Evolutionary conservation across 2,797 vertebrate genomes (phyloP).

Genomic region (Anabas testudineus): DNA sequence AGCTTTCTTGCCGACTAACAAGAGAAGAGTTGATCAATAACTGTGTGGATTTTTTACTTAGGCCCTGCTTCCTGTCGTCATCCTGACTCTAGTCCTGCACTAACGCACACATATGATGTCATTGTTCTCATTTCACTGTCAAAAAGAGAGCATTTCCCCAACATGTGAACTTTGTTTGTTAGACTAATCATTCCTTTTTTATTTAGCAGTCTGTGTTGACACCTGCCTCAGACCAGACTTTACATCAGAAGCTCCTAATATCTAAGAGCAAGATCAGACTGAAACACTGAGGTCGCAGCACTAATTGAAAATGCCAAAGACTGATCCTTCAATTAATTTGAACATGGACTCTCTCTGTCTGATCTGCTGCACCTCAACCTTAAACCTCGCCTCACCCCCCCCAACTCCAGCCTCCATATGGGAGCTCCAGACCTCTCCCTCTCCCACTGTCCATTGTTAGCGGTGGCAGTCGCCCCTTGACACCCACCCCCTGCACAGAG

Average conservation of each 20-base stretch:
- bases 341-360: constrained; percentile 46
- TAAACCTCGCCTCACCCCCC: constrained; percentile 18
- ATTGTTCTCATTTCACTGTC: too few relatives aligned
- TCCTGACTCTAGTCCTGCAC: too few relatives aligned
- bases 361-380: constrained; percentile 33
- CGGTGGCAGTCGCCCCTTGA: constrained; percentile 25
- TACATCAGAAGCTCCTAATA: neutral
- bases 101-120: too few relatives aligned
- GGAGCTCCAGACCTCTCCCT: constrained; percentile 6
- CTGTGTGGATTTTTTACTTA: too few relatives aligned
- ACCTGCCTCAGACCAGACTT: constrained; percentile 17
- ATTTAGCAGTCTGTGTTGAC: constrained; percentile 1
- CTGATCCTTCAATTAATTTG: constrained; percentile 56
- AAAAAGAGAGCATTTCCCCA: too few relatives aligned
- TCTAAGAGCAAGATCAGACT: constrained; percentile 15
- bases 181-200: too few relatives aligned
- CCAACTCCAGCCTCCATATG: constrained; percentile 41
- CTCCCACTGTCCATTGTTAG: constrained; percentile 64
- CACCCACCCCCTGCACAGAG: constrained; percentile 31
- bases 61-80: too few relatives aligned
- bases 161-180: too few relatives aligned
- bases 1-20: too few relatives aligned
- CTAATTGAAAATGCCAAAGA: constrained; percentile 59
- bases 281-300: constrained; percentile 27
- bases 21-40: too few relatives aligned